These are phyloP conservation scores for Tetragonisca angustula DNA, from an alignment of 2,888 invertebrate genomes.

Conservation along the genomic window DNA sequence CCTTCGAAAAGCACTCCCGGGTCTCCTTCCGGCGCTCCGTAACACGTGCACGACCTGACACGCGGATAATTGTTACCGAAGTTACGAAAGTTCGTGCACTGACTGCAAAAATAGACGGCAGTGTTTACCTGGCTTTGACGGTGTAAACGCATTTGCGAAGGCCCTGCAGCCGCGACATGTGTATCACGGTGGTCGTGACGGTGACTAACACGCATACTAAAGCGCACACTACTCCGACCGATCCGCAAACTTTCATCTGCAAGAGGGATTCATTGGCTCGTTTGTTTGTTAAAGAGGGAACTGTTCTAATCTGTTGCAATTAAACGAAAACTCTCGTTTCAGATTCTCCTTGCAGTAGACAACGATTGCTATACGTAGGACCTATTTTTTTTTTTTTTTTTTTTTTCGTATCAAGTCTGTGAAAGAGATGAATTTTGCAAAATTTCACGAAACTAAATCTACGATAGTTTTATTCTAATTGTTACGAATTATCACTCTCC, in stretches of 20 bases:
- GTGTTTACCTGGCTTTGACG: slow-evolving; percentile 78
- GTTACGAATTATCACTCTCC: too few species aligned
- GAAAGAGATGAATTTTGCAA: too few species aligned
- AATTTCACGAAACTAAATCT: too few species aligned
- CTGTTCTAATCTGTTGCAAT: too few species aligned
- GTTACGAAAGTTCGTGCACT: too few species aligned
- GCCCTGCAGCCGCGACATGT: slow-evolving; percentile 94
- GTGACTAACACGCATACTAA: slow-evolving; percentile 94
- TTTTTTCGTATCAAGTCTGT: too few species aligned
- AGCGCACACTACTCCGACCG: slow-evolving; percentile 94
- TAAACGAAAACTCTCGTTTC: too few species aligned
- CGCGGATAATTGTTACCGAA: background rate
- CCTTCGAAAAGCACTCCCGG: slow-evolving; percentile 91
- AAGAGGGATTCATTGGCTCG: background rate
- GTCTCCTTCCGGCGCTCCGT: slow-evolving; percentile 79
- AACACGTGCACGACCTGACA: slow-evolving; percentile 85
- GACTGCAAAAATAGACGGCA: background rate
- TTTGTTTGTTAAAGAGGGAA: too few species aligned
- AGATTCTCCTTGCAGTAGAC: too few species aligned
- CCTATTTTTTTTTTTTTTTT: too few species aligned
- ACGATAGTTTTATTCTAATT: too few species aligned
- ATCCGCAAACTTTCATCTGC: slow-evolving; percentile 95
- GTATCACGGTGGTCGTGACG: slow-evolving; percentile 95
- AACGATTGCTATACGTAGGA: too few species aligned
- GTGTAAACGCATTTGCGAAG: slow-evolving; percentile 95